Evolutionary conservation across 2,888 invertebrate species (phyloP).

Genomic region (Poecilus cupreus): DNA sequence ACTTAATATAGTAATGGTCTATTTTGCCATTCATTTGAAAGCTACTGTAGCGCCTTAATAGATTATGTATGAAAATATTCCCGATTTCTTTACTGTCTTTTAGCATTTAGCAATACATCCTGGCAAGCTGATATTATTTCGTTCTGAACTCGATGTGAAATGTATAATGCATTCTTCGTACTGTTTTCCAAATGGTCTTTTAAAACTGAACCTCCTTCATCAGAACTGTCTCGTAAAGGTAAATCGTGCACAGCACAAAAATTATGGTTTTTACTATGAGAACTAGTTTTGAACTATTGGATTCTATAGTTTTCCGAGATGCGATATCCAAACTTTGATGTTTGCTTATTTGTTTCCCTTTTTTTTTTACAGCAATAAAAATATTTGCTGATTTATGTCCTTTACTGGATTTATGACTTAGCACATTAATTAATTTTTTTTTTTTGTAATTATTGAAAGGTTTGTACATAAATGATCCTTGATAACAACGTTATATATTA

Average conservation of each 20-base stretch:
- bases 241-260: conserved; percentile 65
- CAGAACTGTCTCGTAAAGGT: conserved; percentile 62
- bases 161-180: conserved; percentile 65
- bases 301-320: conserved; percentile 62
- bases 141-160: conserved; percentile 67
- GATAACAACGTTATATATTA: conserved; percentile 59
- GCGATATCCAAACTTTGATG: conserved; percentile 61
- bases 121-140: conserved; percentile 65
- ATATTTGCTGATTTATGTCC: conserved; percentile 64
- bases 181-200: conserved; percentile 62
- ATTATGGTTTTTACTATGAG: conserved; percentile 62
- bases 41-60: too few relatives aligned
- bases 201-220: conserved; percentile 59
- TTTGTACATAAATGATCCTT: conserved; percentile 64
- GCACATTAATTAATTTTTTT: conserved; percentile 64
- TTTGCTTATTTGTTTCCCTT: too few relatives aligned
- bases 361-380: too few relatives aligned
- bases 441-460: conserved; percentile 64
- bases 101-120: conserved; percentile 63
- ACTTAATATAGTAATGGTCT: too few relatives aligned
- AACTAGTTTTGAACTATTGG: conserved; percentile 60
- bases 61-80: too few relatives aligned
- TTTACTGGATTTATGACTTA: conserved; percentile 62
- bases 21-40: too few relatives aligned
- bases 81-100: conserved; percentile 63